Conservation (phyloP, 2,797 vertebrate species). For the Pangasius macronema region DNA sequence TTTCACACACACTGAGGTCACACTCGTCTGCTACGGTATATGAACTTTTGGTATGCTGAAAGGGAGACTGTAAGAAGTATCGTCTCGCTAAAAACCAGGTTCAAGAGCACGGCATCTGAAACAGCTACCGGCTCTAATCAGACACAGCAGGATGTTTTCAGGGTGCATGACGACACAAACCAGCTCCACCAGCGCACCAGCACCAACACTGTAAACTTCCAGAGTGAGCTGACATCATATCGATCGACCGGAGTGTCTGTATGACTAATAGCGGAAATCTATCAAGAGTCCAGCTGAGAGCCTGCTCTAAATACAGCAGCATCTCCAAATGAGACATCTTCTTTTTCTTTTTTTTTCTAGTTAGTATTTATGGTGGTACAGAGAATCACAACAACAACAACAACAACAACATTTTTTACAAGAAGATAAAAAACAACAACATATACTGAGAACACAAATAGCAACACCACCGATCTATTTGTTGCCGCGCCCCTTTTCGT, state of each 20-base stretch:
- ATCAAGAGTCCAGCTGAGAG: not conserved
- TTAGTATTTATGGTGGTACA: not conserved
- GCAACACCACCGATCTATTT: too few species aligned
- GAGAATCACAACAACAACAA: too few species aligned
- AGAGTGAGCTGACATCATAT: not conserved
- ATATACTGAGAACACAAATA: not conserved
- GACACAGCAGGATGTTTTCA: conserved; percentile 2
- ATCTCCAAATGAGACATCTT: not conserved
- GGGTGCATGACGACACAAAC: not conserved
- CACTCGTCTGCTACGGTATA: not conserved
- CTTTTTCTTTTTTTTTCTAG: not conserved
- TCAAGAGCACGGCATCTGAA: not conserved
- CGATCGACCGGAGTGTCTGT: not conserved
- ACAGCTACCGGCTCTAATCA: not conserved
- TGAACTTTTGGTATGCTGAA: not conserved
- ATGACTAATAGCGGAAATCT: conserved; percentile 10
- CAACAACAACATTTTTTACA: not conserved
- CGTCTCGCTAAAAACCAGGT: not conserved
- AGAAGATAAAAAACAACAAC: not conserved
- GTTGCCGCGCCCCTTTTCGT: not conserved
- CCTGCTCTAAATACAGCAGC: not conserved
- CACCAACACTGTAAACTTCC: not conserved
- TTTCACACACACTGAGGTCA: not conserved
- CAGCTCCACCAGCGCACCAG: not conserved
- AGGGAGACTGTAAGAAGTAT: not conserved